phyloP scores from a whole-genome alignment of 2,888 invertebrate species.

The Molorchus minor region DNA sequence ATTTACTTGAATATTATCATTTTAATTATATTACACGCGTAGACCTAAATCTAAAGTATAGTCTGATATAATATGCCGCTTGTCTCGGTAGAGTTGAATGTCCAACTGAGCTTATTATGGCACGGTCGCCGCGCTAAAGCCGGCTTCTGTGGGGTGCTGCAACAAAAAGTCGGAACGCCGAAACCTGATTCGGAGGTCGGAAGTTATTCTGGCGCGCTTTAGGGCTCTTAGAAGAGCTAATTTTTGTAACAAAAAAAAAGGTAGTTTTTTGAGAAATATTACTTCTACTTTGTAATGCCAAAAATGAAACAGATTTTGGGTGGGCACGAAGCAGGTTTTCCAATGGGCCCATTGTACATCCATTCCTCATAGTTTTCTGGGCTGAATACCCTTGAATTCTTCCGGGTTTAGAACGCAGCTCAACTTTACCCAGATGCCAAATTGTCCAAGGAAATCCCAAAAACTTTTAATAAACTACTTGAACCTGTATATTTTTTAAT shows the following conservation, averaged over 20 bases:
- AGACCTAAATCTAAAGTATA: constrained; percentile 17
- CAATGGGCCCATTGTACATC: too few relatives aligned
- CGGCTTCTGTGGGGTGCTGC: constrained; percentile 30
- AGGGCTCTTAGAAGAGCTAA: constrained; percentile 9
- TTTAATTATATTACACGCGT: constrained; percentile 12
- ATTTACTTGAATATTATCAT: constrained; percentile 22
- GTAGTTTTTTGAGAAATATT: too few relatives aligned
- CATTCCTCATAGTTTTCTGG: too few relatives aligned
- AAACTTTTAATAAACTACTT: too few relatives aligned
- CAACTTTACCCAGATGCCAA: too few relatives aligned
- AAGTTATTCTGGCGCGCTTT: constrained; percentile 21
- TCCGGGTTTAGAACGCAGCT: too few relatives aligned
- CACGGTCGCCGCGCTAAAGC: constrained; percentile 8
- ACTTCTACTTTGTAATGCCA: not conserved
- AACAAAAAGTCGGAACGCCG: constrained; percentile 32
- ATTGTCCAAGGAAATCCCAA: too few relatives aligned
- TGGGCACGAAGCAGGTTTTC: not conserved
- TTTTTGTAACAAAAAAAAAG: not conserved
- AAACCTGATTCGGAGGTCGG: constrained; percentile 31
- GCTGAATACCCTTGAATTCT: not conserved
- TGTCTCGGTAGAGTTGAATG: constrained; percentile 27
- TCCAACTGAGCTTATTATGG: constrained; percentile 26
- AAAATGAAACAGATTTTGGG: not conserved
- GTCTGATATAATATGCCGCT: constrained; percentile 19
- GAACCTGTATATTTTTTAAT: too few relatives aligned